Base-by-base conservation (phyloP, 2,888 invertebrate species). In the Periphyllus acericola region DNA sequence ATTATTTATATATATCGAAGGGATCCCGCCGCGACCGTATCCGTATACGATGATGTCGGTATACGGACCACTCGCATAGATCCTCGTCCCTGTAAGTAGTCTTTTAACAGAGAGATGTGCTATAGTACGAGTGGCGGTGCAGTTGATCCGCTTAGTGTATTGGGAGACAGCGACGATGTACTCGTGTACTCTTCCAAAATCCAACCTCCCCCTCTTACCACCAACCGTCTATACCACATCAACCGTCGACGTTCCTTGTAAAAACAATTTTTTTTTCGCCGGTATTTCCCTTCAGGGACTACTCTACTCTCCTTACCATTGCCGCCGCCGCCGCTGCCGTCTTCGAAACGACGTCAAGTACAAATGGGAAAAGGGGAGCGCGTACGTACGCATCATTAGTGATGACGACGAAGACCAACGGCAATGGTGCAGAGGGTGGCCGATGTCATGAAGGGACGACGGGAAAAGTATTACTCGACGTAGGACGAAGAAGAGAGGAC, bases 101-200 rank as follows among this genome's bases (percentile, higher is more conserved):
- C 71, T 32, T 71, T 71, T 71, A 29, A 14, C 17, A 1, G 32
- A 34, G 36, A n/a, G 74, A 34, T 21, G 34, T 17, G 55, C 21
- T 60, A 21, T 60, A 25, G 60, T 46, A 19, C 75, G 36, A 25
- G 25, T 11, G 25, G 55, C 29, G 60, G 72, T 60, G 79, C 79
- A 86, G 78, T 86, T 86, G 86, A 86, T 86, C 86, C 86, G 86
- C 86, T 86, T 86, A 86, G 86, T 86, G 86, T 79, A 86, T 86
- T 86, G 86, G 86, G 86, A 86, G 74, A 84, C 83, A 36, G 75
- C 75, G 40, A 75, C 74, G 29, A 75, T 40, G 83, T 84, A 84
- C 83, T 75, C 83, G 83, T 55, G 83, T 83, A 66, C 83, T 84
- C 75, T 84, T 76, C 83, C 83, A 25, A 66, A 84, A 84, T 84